phyloP scores from a whole-genome alignment of 2,797 vertebrate species.

The Leptodactylus fallax region DNA sequence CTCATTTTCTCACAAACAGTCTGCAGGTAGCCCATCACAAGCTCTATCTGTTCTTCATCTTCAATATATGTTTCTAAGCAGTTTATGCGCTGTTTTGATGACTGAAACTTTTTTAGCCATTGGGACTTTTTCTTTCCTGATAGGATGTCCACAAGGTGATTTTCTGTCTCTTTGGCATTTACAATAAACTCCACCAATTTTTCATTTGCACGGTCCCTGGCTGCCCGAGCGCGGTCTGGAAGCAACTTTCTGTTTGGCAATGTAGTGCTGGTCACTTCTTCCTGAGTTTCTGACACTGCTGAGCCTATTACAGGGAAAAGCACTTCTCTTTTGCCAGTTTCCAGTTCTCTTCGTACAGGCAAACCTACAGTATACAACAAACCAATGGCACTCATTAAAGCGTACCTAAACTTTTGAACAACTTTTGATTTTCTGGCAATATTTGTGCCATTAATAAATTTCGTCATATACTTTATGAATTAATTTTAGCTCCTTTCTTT shows the following conservation, averaged over 20 bases:
- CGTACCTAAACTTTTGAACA: neutral
- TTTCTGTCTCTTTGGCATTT: constrained; percentile 83
- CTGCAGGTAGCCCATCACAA: constrained; percentile 85
- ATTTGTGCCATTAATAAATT: too few relatives aligned
- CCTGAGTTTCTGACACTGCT: constrained; percentile 48
- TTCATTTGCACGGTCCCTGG: constrained; percentile 87
- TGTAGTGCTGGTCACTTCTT: constrained; percentile 68
- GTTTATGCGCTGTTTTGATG: constrained; percentile 69
- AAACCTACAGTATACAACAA: constrained; percentile 76
- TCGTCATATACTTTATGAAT: too few relatives aligned
- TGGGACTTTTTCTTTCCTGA: constrained; percentile 81
- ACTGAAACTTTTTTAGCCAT: constrained; percentile 84
- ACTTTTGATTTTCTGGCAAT: too few relatives aligned
- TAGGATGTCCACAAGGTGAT: constrained; percentile 83
- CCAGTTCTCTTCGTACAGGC: constrained; percentile 82
- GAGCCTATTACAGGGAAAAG: constrained; percentile 72
- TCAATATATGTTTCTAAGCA: constrained; percentile 87
- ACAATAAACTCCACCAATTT: constrained; percentile 91
- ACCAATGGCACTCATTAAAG: neutral
- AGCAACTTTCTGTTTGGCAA: constrained; percentile 80
- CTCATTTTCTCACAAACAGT: constrained; percentile 74
- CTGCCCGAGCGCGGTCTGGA: constrained; percentile 87
- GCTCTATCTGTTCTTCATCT: constrained; percentile 87
- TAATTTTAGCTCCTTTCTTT: too few relatives aligned
- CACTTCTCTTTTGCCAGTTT: constrained; percentile 71